phyloP scores from a whole-genome alignment of 2,113 vertebrate genomes.

The Holacanthus passer region DNA sequence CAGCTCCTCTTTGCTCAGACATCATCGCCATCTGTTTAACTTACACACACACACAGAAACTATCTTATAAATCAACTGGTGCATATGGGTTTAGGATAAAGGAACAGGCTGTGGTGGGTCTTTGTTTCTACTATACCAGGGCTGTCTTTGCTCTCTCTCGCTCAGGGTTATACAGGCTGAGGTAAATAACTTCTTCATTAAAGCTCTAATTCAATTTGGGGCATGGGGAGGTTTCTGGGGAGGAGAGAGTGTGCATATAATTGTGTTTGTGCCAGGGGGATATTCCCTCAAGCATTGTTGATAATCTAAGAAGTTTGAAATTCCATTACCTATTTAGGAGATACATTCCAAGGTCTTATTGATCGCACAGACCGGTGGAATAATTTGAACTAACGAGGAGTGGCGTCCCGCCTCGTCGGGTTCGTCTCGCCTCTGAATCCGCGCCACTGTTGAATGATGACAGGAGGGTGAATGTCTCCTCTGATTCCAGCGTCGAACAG shows the following conservation, averaged over 20 bases:
- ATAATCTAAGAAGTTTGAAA: conserved; percentile 67
- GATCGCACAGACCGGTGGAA: conserved; percentile 38
- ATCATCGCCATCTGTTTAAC: conserved; percentile 5
- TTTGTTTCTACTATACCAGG: neutral
- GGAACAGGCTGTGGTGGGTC: neutral
- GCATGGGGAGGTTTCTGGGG: conserved; percentile 4
- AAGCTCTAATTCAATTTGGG: conserved; percentile 53
- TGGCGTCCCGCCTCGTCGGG: conserved; percentile 4
- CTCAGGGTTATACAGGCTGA: conserved; percentile 27
- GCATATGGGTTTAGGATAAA: neutral
- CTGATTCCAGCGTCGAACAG: neutral
- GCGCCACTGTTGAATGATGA: conserved; percentile 1
- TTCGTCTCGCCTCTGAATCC: conserved; percentile 9
- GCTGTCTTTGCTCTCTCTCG: conserved; percentile 1
- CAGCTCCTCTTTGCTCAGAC: conserved; percentile 19
- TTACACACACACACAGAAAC: neutral
- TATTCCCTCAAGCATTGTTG: conserved; percentile 43
- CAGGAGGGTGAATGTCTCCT: neutral
- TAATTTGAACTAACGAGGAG: conserved; percentile 53
- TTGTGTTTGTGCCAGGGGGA: conserved; percentile 49
- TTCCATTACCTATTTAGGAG: conserved; percentile 62
- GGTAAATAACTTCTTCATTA: conserved; percentile 56
- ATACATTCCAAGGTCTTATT: conserved; percentile 64
- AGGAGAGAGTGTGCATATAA: conserved; percentile 23
- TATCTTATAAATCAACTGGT: neutral